Evolutionary conservation across 2,113 vertebrate species (phyloP), one percentile per base, ranked within the genome.

Genomic region (Rhinopomastus cyanomelas): DNA sequence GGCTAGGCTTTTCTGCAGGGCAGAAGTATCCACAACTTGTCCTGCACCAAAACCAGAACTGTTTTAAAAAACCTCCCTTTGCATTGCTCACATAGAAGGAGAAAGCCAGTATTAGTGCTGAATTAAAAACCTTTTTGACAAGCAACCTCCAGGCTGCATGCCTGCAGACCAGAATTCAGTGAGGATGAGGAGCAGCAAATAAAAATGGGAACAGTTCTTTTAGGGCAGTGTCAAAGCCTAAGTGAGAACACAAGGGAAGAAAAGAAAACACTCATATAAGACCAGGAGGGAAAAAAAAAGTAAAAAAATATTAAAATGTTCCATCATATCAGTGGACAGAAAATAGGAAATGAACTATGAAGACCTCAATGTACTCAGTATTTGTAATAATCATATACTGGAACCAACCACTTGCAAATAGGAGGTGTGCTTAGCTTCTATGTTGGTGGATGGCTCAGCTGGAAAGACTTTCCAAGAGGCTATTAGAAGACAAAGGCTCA

Each of bases 61-160:
- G 39, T 56, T 88, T 77, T n/a, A 73, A 93, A 95, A 96, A 91
- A 89, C 81, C 86, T 94, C 81, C 88, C 73, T 84, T 93, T 93
- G 61, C 84, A 86, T 52, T 84, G 92, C 92, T 73, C 73, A 88
- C 80, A 62, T 86, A 84, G 2, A 57, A 92, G 81, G 22, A 68
- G 30, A 36, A 91, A 94, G 57, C 27, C 57, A 84, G 34, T 16
- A 88, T 53, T 25, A 71, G 37, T 60, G 53, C n/a, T 78, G 80
- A 78, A 91, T 87, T 89, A 51, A 77, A 78, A 53, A 88, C 16
- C 68, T 60, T 90, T 89, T 42, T 16, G 6, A 75, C 2, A 4
- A 95, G 64, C 65, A 93, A 60, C 22, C 30, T 60, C 29, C 30
- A 84, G 61, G 57, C 34, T 92, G 23, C 4, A 8, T 14, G 34